Base-by-base conservation (phyloP, 2,113 vertebrate genomes). In the Dunckerocampus dactyliophorus region DNA sequence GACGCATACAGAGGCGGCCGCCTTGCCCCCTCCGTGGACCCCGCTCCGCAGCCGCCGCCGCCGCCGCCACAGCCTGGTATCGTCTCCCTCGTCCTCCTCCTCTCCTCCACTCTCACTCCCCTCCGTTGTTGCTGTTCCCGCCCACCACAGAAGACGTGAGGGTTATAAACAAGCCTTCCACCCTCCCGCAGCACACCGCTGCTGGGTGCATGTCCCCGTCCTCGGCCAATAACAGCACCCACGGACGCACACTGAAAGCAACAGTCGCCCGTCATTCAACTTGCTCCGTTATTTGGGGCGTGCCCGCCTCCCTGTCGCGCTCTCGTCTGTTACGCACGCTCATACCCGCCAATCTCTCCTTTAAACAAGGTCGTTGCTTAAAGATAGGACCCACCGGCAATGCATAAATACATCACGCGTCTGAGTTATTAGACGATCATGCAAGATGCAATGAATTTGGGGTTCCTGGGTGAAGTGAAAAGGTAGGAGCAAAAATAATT, bases 1-100 rank as follows among this genome's bases (percentile, higher is more conserved):
- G 87, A 87, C 87, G 88, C 87, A 87, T 63, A 58, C 82, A 84
- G 74, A 85, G 84, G 90, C 88, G 75, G 79, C 84, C 87, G 86
- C 85, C 87, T 81, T 82, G 84, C 84, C 87, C 88, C 87, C 88
- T 85, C 76, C 77, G 81, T 76, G 85, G 77, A 81, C 87, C 85
- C 89, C 80, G 76, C 88, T 90, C 86, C 87, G 80, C 90, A 70
- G 71, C 82, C 77, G 80, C 82, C 80, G 69, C 82, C 62, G 77
- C 86, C 87, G 81, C 90, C 71, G 72, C 82, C 77, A 80, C 80
- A 81, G 69, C 82, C 62, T 69, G 65, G 50, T 47, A 70, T 65
- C 46, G 72, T 69, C 72, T 74, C 60, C 63, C 59, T 67, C 74
- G 43, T 72, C 65, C 69, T 65, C 57, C 53, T 45, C 39, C 45